Evolutionary conservation across 2,888 invertebrate species (phyloP).

Genomic region (Melanargia galathea): DNA sequence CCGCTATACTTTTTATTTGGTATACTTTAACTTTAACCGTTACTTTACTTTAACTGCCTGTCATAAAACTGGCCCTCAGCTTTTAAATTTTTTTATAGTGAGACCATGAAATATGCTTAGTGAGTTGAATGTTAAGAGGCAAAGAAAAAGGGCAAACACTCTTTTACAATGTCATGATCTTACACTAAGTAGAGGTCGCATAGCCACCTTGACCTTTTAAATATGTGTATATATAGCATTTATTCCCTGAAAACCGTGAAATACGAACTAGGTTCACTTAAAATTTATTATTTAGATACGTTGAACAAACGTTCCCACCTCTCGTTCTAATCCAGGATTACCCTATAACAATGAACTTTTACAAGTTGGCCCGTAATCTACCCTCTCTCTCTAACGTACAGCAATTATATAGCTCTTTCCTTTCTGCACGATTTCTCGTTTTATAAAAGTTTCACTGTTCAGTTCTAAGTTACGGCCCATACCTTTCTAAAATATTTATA

Average conservation of each 20-base stretch:
- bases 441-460: constrained; percentile 40
- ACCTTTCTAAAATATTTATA: constrained; percentile 47
- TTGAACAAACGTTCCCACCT: constrained; percentile 21
- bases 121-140: too few relatives aligned
- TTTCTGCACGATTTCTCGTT: constrained; percentile 34
- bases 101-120: too few relatives aligned
- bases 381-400: constrained; percentile 20
- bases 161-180: too few relatives aligned
- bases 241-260: not conserved
- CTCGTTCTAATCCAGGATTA: constrained; percentile 43
- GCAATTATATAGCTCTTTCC: not conserved
- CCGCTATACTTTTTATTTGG: too few relatives aligned
- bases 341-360: constrained; percentile 45
- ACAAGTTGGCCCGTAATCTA: constrained; percentile 33
- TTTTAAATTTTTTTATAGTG: too few relatives aligned
- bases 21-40: too few relatives aligned
- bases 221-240: too few relatives aligned
- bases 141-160: too few relatives aligned
- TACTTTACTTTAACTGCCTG: too few relatives aligned
- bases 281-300: constrained; percentile 9
- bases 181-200: not conserved
- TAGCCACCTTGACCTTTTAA: not conserved
- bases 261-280: not conserved
- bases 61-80: too few relatives aligned
- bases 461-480: constrained; percentile 31